Evolutionary conservation across 2,113 vertebrate species (phyloP), one percentile per base, ranked within the genome.

Genomic region (Otolemur garnettii): DNA sequence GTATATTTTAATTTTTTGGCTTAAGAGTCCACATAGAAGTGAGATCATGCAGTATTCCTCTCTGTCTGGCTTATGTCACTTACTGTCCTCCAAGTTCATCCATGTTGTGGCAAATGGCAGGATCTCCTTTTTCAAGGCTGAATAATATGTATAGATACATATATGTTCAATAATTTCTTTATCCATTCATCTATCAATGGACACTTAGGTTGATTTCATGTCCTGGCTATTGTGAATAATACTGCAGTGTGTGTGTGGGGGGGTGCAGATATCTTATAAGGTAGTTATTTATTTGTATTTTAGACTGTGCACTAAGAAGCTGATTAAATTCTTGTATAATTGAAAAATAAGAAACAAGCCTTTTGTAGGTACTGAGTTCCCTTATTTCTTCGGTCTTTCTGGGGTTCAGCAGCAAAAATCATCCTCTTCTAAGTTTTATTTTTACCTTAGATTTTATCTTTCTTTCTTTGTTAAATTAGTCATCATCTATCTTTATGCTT

Each of bases 401-500:
- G 42, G n/a, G 42, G 8, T 94, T 91, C 33, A 60, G 19, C 10
- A 50, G 59, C 53, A 66, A 81, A 75, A 77, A 87, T 77, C 30
- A 21, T 80, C 35, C 26, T 11, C 33, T 90, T 90, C 11, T 21
- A 28, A 0, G 35, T 74, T 81, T 91, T 95, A 7, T 12, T 53
- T 94, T 75, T n/a, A 53, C 17, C 30, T 86, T 68, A 81, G 57
- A 18, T 77, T 75, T 69, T 53, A 33, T 59, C 45, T 71, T 88
- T 42, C 28, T 53, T 93, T 22, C 18, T 83, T 82, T 83, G 30
- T 62, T 79, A 82, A 82, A 28, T 60, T 91, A n/a, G 26, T 93
- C 12, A 12, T 79, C 35, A 68, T 91, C 75, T 81, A 75, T 94
- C 28, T 69, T 85, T 38, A 64, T 42, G 53, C 26, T 87, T 90